Base-by-base conservation (phyloP, 2,888 invertebrate species). In the Thymelicus acteon region DNA sequence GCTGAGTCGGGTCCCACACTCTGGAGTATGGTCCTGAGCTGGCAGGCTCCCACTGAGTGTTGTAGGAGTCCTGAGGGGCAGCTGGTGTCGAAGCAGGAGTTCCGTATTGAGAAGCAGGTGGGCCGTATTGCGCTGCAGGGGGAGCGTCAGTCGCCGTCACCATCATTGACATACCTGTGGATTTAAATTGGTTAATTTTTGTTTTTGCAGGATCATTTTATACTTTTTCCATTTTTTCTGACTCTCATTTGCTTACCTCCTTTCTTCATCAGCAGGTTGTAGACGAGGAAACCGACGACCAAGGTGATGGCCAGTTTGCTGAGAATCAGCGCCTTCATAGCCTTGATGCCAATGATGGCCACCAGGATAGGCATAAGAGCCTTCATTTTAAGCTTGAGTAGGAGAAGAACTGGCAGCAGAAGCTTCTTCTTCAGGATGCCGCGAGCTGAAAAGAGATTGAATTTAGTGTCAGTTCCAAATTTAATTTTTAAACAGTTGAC, bases 391-490 rank as follows among this genome's bases (percentile, higher is more conserved):
- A 98, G 88, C 89, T 98, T 98, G 80, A 98, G 90, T 65, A 97
- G 94, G 77, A 98, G 92, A 77, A 97, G 91, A 74, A 97, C 94
- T 15, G 97, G 97, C 82, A 97, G 92, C 75, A 97, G 93, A 62
- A 97, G 95, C 87, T 97, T 97, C 94, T 97, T 97, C 94, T 97
- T 97, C 81, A 97, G 94, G 86, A 96, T 93, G 80, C 96, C 97
- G 75, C 97, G 96, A 80, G 96, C 97, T 97, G 87, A 88, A 91
- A 65, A 77, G 78, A 73, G 78, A 31, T 54, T 54, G 4, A 24
- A 67, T 64, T 74, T 74, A 75, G 72, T 70, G 64, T 10, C 2
- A 3, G 6, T 60, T 12, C 24, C 5, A 49, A 60, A 60, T 54
- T 10, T 12, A 24, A n/a, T 54, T 54, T 19, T 54, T 54, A 24